These are phyloP conservation scores for Diplolepis rosae DNA, from an alignment of 2,888 invertebrate species.

Conservation along the genomic window DNA sequence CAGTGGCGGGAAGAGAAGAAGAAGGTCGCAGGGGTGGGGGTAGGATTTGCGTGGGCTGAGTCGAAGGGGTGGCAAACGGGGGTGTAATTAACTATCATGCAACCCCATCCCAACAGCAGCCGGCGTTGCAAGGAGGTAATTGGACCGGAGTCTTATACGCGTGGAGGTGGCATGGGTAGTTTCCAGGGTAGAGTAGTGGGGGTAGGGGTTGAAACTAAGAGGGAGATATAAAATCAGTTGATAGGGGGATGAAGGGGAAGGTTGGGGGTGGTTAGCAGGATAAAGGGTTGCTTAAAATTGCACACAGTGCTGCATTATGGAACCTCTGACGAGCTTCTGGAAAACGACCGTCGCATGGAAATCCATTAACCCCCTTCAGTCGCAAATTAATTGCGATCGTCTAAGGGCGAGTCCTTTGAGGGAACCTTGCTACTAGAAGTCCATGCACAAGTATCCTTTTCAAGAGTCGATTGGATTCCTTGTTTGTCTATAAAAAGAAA, in stretches of 20 bases:
- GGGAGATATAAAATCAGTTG: conserved; percentile 31
- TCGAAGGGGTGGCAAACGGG: conserved; percentile 50
- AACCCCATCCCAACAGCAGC: conserved; percentile 69
- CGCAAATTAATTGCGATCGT: conserved; percentile 71
- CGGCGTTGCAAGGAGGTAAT: conserved; percentile 73
- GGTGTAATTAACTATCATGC: conserved; percentile 73
- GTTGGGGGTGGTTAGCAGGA: conserved; percentile 60
- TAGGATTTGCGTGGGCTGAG: conserved; percentile 37
- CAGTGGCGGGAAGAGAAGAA: conserved; percentile 65
- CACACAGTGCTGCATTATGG: conserved; percentile 71
- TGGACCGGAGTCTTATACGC: conserved; percentile 72
- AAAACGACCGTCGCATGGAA: conserved; percentile 67
- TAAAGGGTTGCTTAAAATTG: conserved; percentile 73
- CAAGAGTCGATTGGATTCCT: neutral
- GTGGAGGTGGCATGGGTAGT: conserved; percentile 58
- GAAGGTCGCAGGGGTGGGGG: conserved; percentile 8
- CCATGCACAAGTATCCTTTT: conserved; percentile 5
- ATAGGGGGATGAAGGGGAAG: conserved; percentile 36
- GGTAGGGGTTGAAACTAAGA: conserved; percentile 37
- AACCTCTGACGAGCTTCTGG: conserved; percentile 69
- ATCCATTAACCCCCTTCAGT: conserved; percentile 70
- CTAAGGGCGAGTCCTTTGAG: conserved; percentile 66
- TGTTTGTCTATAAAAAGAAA: neutral
- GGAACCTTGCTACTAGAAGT: conserved; percentile 39
- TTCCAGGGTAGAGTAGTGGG: conserved; percentile 41